Evolutionary conservation across 2,888 invertebrate genomes (phyloP).

Genomic region (Euproctis similis): DNA sequence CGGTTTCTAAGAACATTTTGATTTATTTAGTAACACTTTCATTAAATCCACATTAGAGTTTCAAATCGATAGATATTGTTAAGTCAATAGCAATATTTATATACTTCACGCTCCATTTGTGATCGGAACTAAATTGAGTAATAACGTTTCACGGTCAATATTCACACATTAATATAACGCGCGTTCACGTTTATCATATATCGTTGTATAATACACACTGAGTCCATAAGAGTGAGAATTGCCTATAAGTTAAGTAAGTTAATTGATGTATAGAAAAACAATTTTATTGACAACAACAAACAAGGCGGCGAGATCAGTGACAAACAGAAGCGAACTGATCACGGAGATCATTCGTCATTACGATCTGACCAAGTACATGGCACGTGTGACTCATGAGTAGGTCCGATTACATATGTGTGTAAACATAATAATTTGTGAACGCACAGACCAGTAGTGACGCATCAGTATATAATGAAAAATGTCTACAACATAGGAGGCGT

Average conservation of each 20-base stretch:
- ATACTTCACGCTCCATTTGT: constrained; percentile 45
- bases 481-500: constrained; percentile 47
- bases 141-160: constrained; percentile 35
- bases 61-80: no score
- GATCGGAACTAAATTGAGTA: constrained; percentile 34
- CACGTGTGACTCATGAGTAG: constrained; percentile 56
- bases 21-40: constrained; percentile 42
- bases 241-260: constrained; percentile 11
- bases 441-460: constrained; percentile 51
- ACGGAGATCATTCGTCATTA: constrained; percentile 40
- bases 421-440: constrained; percentile 52
- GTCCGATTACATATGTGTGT: constrained; percentile 53
- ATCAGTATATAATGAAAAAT: constrained; percentile 43
- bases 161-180: constrained; percentile 24
- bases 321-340: constrained; percentile 46
- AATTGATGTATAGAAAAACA: constrained; percentile 11
- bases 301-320: constrained; percentile 33
- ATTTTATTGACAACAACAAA: constrained; percentile 18
- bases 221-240: no score
- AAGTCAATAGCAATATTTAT: constrained; percentile 36
- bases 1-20: constrained; percentile 57
- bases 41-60: constrained; percentile 42
- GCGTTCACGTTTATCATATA: no score
- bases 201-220: constrained; percentile 7
- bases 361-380: constrained; percentile 48